phyloP scores from a whole-genome alignment of 2,797 vertebrate genomes.

The Spea hammondii region DNA sequence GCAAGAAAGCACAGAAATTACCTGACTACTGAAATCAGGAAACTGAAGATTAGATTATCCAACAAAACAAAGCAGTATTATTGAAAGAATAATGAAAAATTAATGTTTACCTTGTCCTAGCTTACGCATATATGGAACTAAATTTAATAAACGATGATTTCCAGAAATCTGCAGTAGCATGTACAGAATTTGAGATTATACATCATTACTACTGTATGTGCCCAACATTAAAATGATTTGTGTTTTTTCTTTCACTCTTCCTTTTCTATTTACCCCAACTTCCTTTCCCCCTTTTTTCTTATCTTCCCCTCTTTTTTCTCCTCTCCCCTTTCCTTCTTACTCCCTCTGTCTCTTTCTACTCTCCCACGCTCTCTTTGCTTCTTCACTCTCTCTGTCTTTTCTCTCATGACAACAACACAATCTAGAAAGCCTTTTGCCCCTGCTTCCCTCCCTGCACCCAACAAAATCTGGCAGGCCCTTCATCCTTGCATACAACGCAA shows the following conservation, averaged over 20 bases:
- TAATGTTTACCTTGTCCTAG: background rate
- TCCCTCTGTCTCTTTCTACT: too few relatives aligned
- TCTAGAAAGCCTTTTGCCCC: too few relatives aligned
- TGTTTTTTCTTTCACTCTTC: too few relatives aligned
- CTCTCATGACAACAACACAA: too few relatives aligned
- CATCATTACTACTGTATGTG: too few relatives aligned
- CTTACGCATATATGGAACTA: background rate
- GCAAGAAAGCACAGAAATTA: background rate
- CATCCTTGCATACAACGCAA: too few relatives aligned
- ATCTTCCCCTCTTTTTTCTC: background rate
- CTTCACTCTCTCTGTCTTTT: background rate
- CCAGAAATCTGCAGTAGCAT: background rate
- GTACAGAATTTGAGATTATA: background rate
- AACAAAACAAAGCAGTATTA: background rate
- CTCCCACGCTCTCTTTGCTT: background rate
- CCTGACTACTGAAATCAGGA: background rate
- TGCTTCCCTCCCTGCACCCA: too few relatives aligned
- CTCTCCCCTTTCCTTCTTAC: background rate
- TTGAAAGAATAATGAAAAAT: background rate
- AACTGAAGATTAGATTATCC: background rate
- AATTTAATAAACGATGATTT: background rate
- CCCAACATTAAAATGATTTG: too few relatives aligned
- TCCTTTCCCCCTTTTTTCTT: background rate
- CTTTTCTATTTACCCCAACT: background rate
- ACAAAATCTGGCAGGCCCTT: too few relatives aligned